A percentile compares a stretch with the other conserved stretches of the same genome.
Evolutionary conservation across 2,797 vertebrate genomes (phyloP).

Genomic region (Steatocranus sp.): DNA sequence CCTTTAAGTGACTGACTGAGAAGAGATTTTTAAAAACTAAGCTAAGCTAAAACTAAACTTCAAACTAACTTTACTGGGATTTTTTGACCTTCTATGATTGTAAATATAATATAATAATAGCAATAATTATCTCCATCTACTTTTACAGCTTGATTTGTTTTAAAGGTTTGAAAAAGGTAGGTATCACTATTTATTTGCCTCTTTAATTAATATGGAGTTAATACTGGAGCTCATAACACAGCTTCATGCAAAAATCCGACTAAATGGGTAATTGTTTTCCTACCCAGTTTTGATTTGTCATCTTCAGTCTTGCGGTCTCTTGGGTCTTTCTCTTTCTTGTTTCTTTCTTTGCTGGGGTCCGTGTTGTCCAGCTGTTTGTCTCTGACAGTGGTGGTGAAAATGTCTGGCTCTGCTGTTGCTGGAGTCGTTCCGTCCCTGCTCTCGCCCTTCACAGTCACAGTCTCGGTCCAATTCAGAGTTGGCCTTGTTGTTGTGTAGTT

Average conservation of each 20-base stretch:
- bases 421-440: neutral
- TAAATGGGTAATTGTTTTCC: neutral
- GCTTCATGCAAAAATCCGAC: neutral
- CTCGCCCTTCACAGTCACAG: slow-evolving; percentile 2
- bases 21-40: neutral
- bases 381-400: neutral
- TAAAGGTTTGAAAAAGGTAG: neutral
- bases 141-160: neutral
- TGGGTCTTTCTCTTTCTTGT: neutral
- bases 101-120: neutral
- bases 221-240: neutral
- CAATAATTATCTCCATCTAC: neutral
- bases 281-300: slow-evolving; percentile 39
- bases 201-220: neutral
- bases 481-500: neutral
- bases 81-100: neutral
- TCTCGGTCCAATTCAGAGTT: neutral
- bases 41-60: fast-evolving
- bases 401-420: neutral
- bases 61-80: neutral
- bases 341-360: neutral
- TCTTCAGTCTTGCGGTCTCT: neutral
- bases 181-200: neutral
- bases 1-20: neutral
- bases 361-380: neutral